Evolutionary conservation across 2,797 vertebrate species (phyloP).

Genomic region (Novumbra hubbsi): DNA sequence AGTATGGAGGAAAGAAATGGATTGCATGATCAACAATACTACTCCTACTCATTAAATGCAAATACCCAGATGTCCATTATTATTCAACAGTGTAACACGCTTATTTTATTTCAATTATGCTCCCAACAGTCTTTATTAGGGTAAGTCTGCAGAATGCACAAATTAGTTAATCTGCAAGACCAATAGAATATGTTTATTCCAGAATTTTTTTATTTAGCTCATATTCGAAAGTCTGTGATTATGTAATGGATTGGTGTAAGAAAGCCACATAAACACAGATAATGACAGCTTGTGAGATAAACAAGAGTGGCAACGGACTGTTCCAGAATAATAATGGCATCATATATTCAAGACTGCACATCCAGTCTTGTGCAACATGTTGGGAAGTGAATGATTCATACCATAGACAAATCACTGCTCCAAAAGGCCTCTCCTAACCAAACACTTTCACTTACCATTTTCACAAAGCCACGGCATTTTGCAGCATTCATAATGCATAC

Average conservation of each 20-base stretch:
- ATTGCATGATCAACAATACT: neutral
- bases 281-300: neutral
- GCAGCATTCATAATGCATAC: constrained; percentile 73
- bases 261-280: neutral
- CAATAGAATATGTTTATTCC: neutral
- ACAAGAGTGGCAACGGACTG: neutral
- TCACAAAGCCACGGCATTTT: constrained; percentile 54
- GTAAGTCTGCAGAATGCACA: neutral
- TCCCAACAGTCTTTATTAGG: neutral
- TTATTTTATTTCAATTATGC: neutral
- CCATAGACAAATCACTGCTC: constrained; percentile 41
- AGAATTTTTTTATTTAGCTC: constrained; percentile 12
- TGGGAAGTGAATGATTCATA: constrained; percentile 55
- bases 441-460: constrained; percentile 41
- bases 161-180: neutral
- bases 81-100: constrained; percentile 1
- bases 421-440: constrained; percentile 23
- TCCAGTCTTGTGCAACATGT: constrained; percentile 25
- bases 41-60: constrained; percentile 5
- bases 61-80: neutral
- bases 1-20: constrained; percentile 21
- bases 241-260: neutral
- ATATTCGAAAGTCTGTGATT: constrained; percentile 5
- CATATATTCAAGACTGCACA: constrained; percentile 24
- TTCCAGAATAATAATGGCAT: neutral